Conservation (phyloP, 2,113 vertebrate genomes). For the Tor tambroides region DNA sequence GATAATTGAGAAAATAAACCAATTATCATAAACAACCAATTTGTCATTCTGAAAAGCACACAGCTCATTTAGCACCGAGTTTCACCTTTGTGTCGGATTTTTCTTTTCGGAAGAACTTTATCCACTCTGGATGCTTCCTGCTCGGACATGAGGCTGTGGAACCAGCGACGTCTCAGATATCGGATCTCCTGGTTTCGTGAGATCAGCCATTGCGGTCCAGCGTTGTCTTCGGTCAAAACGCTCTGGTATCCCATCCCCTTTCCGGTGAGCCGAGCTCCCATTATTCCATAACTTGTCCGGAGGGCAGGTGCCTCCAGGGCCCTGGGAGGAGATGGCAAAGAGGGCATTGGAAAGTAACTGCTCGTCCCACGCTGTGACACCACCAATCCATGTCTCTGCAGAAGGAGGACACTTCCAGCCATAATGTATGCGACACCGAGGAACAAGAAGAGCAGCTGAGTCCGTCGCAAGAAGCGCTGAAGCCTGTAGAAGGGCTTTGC, state of each 20-base stretch:
- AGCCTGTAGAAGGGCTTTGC: slow-evolving; percentile 82
- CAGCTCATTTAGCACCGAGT: slow-evolving; percentile 8
- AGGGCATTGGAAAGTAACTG: slow-evolving; percentile 62
- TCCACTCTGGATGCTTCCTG: slow-evolving; percentile 65
- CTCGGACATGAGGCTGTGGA: slow-evolving; percentile 74
- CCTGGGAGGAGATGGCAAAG: slow-evolving; percentile 48
- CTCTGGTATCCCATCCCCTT: too few species aligned
- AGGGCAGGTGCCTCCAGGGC: slow-evolving; percentile 59
- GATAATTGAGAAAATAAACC: slow-evolving; percentile 18
- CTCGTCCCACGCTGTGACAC: slow-evolving; percentile 70
- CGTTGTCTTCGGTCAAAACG: slow-evolving; percentile 48
- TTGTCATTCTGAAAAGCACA: slow-evolving; percentile 15
- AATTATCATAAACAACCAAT: slow-evolving; percentile 27
- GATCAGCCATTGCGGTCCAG: slow-evolving; percentile 74
- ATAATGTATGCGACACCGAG: slow-evolving; percentile 87
- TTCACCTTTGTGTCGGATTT: slow-evolving; percentile 61
- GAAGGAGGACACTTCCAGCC: slow-evolving; percentile 85
- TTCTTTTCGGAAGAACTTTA: slow-evolving; percentile 45
- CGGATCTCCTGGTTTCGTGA: slow-evolving; percentile 80
- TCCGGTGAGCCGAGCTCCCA: background rate
- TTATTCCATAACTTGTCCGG: slow-evolving; percentile 51
- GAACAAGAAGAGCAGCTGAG: slow-evolving; percentile 83
- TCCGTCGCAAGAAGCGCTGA: slow-evolving; percentile 85
- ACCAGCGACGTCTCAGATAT: slow-evolving; percentile 80
- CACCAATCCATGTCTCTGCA: slow-evolving; percentile 80